Conservation (phyloP, 2,113 vertebrate genomes). For the Ranitomeya variabilis region DNA sequence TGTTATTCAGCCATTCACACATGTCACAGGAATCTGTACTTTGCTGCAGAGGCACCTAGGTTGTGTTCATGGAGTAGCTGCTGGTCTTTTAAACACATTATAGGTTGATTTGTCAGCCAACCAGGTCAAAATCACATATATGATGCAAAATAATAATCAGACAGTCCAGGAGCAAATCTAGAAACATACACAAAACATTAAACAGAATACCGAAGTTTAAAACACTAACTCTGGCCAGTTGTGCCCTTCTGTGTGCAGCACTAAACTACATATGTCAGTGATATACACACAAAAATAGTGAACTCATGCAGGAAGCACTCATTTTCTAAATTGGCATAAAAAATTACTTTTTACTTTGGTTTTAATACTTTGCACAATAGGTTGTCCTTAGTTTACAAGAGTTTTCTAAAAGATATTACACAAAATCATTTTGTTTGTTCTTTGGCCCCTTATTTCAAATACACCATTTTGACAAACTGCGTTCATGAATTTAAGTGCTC, state of each 20-base stretch:
- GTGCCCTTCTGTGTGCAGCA: neutral
- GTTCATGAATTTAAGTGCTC: conserved; percentile 30
- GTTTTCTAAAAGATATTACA: neutral
- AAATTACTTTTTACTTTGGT: neutral
- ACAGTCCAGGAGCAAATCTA: no score
- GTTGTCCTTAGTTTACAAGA: conserved; percentile 5
- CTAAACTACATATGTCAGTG: neutral
- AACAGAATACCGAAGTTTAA: no score
- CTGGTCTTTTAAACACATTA: no score
- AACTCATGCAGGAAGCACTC: neutral
- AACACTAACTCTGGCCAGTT: no score
- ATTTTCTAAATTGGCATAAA: neutral
- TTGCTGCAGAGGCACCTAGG: no score
- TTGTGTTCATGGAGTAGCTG: no score
- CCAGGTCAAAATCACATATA: no score
- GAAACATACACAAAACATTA: no score
- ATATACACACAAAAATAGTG: neutral
- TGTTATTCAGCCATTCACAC: no score
- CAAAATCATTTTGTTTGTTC: conserved; percentile 3
- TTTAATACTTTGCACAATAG: neutral
- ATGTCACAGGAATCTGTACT: no score
- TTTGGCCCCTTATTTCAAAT: neutral
- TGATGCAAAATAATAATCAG: no score
- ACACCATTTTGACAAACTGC: neutral
- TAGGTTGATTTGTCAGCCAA: no score